These are phyloP conservation scores for Hoplostethus mediterraneus DNA, from an alignment of 2,797 vertebrate species.

Conservation along the genomic window DNA sequence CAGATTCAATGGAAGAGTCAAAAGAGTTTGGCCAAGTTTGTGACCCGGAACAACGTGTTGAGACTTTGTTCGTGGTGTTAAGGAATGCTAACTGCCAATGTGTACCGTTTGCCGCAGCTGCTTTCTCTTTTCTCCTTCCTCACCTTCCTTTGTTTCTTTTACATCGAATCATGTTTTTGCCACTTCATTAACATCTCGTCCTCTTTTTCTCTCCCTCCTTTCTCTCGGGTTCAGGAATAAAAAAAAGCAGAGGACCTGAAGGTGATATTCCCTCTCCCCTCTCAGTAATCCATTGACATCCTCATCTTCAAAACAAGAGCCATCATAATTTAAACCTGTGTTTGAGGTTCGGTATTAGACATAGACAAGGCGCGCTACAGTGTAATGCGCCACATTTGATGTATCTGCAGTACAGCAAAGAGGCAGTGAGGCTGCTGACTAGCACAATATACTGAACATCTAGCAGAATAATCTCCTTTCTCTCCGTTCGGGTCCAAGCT, in stretches of 20 bases:
- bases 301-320: slow-evolving; percentile 48
- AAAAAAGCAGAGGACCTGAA: slow-evolving; percentile 24
- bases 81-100: slow-evolving; percentile 65
- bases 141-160: not conserved
- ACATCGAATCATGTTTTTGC: no score
- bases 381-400: slow-evolving; percentile 63
- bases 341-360: slow-evolving; percentile 51
- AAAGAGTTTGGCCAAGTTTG: slow-evolving; percentile 59
- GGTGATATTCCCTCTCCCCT: slow-evolving; percentile 36
- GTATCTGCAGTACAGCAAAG: slow-evolving; percentile 71
- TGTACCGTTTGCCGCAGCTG: slow-evolving; percentile 20
- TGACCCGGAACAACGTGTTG: slow-evolving; percentile 66
- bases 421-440: slow-evolving; percentile 63
- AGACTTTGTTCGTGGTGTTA: slow-evolving; percentile 67
- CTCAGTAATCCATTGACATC: slow-evolving; percentile 56
- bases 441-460: slow-evolving; percentile 49
- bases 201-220: slow-evolving; percentile 1
- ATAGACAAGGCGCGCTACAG: slow-evolving; percentile 39
- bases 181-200: no score
- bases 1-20: slow-evolving; percentile 57
- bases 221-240: slow-evolving; percentile 23
- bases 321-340: slow-evolving; percentile 60
- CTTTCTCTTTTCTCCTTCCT: not conserved
- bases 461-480: slow-evolving; percentile 37
- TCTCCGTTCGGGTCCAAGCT: slow-evolving; percentile 7